A percentile compares a stretch with the other conserved stretches of the same genome.
phyloP scores from a whole-genome alignment of 2,888 invertebrate species.

The Meiosimyza platycephala region DNA sequence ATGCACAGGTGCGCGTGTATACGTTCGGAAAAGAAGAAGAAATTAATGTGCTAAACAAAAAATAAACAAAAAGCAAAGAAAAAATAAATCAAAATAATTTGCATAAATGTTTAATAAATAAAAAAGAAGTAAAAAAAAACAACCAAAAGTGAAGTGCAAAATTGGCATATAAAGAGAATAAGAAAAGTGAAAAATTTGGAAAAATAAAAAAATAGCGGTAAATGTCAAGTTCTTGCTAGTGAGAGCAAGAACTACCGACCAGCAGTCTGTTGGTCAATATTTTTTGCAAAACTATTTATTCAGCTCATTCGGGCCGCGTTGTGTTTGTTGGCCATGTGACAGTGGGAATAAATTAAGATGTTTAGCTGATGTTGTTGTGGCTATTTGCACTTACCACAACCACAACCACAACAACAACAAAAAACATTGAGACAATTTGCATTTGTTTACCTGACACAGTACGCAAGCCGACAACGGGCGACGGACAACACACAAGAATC shows the following conservation, averaged over 20 bases:
- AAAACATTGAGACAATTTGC: neutral
- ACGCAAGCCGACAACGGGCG: neutral
- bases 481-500: neutral
- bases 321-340: too few species aligned
- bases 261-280: neutral
- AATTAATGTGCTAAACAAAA: neutral
- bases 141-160: slow-evolving; percentile 1
- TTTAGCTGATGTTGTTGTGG: slow-evolving; percentile 5
- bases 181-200: too few species aligned
- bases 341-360: too few species aligned
- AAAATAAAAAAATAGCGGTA: slow-evolving; percentile 19
- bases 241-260: neutral
- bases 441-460: slow-evolving; percentile 18
- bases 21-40: slow-evolving; percentile 1
- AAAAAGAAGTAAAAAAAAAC: neutral
- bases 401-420: slow-evolving; percentile 16
- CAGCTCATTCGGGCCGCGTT: neutral
- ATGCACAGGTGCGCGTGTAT: slow-evolving; percentile 32
- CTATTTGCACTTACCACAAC: neutral
- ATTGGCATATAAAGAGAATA: too few species aligned
- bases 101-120: neutral
- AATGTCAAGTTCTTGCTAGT: slow-evolving; percentile 28
- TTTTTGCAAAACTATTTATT: slow-evolving; percentile 10
- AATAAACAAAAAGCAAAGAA: slow-evolving; percentile 4
- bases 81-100: slow-evolving; percentile 20